Evolutionary conservation across 2,888 invertebrate genomes (phyloP).

Genomic region (Epirrita christyi): DNA sequence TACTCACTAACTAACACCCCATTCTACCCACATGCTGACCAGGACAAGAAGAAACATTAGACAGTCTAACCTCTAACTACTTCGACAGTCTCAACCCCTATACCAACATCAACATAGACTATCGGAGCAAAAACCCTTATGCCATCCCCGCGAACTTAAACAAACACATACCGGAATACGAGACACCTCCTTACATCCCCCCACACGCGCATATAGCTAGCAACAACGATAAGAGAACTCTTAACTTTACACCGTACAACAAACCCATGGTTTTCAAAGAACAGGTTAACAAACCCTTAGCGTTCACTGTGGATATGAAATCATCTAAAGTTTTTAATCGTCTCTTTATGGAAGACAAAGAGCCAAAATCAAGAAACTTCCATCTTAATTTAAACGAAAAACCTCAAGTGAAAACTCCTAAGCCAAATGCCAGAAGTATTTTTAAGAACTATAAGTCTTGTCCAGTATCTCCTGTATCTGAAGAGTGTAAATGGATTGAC

Average conservation of each 20-base stretch:
- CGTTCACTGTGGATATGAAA: slow-evolving; percentile 73
- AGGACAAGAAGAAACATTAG: slow-evolving; percentile 76
- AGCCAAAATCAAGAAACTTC: slow-evolving; percentile 71
- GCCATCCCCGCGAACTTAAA: slow-evolving; percentile 81
- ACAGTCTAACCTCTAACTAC: slow-evolving; percentile 73
- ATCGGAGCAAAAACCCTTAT: slow-evolving; percentile 78
- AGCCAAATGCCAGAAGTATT: slow-evolving; percentile 80
- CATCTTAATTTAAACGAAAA: slow-evolving; percentile 72
- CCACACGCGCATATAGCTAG: slow-evolving; percentile 68
- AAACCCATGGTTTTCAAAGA: slow-evolving; percentile 70
- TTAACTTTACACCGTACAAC: slow-evolving; percentile 54
- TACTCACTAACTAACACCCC: slow-evolving; percentile 32
- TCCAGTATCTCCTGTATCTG: slow-evolving; percentile 92
- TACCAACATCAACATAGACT: slow-evolving; percentile 63
- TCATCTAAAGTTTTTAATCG: slow-evolving; percentile 76
- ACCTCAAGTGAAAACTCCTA: slow-evolving; percentile 61
- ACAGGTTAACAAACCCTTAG: slow-evolving; percentile 60
- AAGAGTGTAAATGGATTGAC: slow-evolving; percentile 88
- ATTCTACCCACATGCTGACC: slow-evolving; percentile 66
- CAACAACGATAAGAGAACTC: slow-evolving; percentile 51
- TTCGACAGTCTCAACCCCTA: slow-evolving; percentile 76
- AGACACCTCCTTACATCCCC: slow-evolving; percentile 70
- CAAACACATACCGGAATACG: slow-evolving; percentile 73
- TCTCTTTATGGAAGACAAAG: slow-evolving; percentile 61
- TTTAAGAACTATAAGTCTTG: slow-evolving; percentile 90